Base-by-base conservation (phyloP, 2,888 invertebrate species). In the Drosophila niveifrons region DNA sequence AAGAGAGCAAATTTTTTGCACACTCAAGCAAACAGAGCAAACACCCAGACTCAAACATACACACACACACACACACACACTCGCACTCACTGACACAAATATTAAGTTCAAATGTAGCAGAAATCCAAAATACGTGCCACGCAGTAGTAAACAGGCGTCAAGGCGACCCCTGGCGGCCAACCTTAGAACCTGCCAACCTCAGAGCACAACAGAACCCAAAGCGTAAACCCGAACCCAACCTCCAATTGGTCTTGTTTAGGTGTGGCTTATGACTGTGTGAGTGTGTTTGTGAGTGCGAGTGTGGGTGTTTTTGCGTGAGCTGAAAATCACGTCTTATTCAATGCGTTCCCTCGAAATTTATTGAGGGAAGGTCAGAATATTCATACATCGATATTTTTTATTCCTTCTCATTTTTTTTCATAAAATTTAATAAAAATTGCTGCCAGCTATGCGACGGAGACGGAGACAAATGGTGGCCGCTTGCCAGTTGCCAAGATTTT, bases 91-190 rank as follows among this genome's bases (percentile, higher is more conserved):
- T 56, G 53, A 61, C 66, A 52, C 66, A 84, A 86, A 86, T 86
- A 86, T 86, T 88, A 88, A 86, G 85, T 85, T 87, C 85, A 87
- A 85, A 85, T 85, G 88, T 87, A 85, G 88, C 85, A 82, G 88
- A 85, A 87, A 85, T 85, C 88, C 88, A 84, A 74, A 77, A 78
- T 85, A 85, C 88, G 84, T 85, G 84, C 84, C 84, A 78, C 70
- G 86, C 79, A 83, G 83, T 70, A 86, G 83, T 81, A 83, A 83
- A 81, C 83, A 83, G 86, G 82, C 67, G 51, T 44, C 53, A 56
- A 43, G 48, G 55, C 67, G 67, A 66, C 67, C 66, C 72, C 51
- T 59, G 39, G 62, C 66, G 41, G 15, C 52, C 58, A 63, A 72
- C 76, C 68, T 52, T 52, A 53, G 66, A 50, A 66, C 58, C 67